Conservation (phyloP, 2,113 vertebrate genomes). For the Gorsachius goisagi region DNA sequence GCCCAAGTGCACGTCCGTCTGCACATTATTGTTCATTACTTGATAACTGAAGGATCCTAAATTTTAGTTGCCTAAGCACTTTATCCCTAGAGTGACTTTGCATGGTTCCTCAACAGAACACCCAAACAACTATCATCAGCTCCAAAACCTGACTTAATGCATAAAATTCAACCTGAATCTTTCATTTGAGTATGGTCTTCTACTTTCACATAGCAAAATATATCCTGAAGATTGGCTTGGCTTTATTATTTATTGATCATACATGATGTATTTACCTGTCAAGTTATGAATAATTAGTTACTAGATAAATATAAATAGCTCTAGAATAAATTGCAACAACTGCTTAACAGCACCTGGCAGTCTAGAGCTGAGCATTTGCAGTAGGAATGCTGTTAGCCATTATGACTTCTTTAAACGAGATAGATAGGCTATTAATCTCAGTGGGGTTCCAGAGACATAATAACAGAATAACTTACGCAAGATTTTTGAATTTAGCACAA, state of each 20-base stretch:
- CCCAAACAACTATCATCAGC: neutral
- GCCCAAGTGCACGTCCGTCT: neutral
- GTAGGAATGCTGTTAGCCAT: neutral
- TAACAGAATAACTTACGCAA: neutral
- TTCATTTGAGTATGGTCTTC: neutral
- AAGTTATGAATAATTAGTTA: constrained; percentile 10
- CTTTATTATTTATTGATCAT: constrained; percentile 21
- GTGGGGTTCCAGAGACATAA: neutral
- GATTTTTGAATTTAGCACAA: neutral
- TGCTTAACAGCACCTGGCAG: neutral
- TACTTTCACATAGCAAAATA: neutral
- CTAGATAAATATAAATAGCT: neutral
- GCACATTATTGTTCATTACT: neutral
- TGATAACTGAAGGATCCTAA: neutral
- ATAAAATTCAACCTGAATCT: neutral
- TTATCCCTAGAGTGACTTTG: neutral
- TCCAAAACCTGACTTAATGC: neutral
- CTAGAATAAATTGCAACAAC: neutral
- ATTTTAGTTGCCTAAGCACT: neutral
- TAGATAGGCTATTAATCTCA: neutral
- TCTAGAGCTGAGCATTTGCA: neutral
- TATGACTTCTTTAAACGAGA: neutral
- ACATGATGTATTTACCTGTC: neutral
- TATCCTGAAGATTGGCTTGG: neutral
- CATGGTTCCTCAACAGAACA: neutral